Conservation (phyloP, 2,888 invertebrate species). For the Macrophya alboannulata region DNA sequence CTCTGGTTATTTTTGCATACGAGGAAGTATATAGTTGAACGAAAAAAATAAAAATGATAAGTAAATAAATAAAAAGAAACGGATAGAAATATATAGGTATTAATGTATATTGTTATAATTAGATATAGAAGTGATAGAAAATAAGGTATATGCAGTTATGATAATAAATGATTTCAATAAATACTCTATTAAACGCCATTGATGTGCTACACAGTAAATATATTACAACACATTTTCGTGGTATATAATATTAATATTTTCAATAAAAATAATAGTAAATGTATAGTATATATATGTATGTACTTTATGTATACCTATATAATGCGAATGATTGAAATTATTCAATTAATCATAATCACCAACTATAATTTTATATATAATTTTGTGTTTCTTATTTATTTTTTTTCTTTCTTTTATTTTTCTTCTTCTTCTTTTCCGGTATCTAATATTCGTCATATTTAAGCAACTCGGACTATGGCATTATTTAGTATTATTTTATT, state of each 20-base stretch:
- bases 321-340: background rate
- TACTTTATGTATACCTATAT: conserved; percentile 11
- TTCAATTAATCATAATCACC: conserved; percentile 27
- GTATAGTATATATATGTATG: conserved; percentile 58
- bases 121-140: background rate
- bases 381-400: background rate
- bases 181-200: conserved; percentile 71
- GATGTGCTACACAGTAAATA: conserved; percentile 69
- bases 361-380: background rate
- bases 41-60: no score
- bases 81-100: background rate
- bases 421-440: background rate
- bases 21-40: background rate
- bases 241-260: conserved; percentile 60
- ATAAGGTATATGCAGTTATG: conserved; percentile 18
- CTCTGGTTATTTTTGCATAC: background rate
- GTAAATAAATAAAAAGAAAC: background rate
- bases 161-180: conserved; percentile 69
- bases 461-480: background rate
- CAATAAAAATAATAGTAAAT: conserved; percentile 65
- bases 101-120: background rate
- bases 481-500: background rate
- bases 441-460: background rate
- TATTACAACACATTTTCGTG: conserved; percentile 69
- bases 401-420: background rate